A percentile compares a stretch with the other conserved stretches of the same genome.
These are phyloP conservation scores for Rhea pennata DNA, from an alignment of 2,113 vertebrate genomes.

Conservation along the genomic window DNA sequence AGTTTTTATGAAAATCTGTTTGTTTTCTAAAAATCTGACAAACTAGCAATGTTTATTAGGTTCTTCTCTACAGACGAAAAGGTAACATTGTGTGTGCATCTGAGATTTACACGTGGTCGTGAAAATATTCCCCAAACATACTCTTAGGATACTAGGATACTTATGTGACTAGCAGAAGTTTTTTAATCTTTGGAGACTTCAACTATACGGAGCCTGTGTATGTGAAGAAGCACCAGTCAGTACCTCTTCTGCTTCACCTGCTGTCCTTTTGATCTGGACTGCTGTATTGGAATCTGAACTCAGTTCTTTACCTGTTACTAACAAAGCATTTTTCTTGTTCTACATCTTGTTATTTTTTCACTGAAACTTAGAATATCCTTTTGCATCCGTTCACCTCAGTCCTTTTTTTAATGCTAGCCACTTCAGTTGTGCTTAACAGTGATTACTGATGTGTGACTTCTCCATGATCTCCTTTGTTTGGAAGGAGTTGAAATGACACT, in stretches of 20 bases:
- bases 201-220: accelerated
- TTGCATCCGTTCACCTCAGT: neutral
- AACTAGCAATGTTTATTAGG: neutral
- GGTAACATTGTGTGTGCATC: neutral
- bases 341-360: neutral
- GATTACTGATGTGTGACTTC: neutral
- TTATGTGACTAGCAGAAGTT: neutral
- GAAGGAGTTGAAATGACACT: neutral
- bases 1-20: neutral
- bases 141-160: too few species aligned
- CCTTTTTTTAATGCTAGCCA: neutral
- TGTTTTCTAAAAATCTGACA: neutral
- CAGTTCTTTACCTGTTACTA: neutral
- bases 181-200: neutral
- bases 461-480: neutral
- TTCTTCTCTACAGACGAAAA: neutral
- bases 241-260: neutral
- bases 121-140: neutral
- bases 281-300: neutral
- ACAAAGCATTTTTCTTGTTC: neutral
- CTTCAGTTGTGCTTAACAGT: neutral
- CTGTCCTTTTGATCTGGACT: neutral
- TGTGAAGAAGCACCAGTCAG: neutral
- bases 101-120: neutral
- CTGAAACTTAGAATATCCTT: neutral